These are phyloP conservation scores for Prionace glauca DNA, from an alignment of 2,797 vertebrate genomes.

Conservation along the genomic window DNA sequence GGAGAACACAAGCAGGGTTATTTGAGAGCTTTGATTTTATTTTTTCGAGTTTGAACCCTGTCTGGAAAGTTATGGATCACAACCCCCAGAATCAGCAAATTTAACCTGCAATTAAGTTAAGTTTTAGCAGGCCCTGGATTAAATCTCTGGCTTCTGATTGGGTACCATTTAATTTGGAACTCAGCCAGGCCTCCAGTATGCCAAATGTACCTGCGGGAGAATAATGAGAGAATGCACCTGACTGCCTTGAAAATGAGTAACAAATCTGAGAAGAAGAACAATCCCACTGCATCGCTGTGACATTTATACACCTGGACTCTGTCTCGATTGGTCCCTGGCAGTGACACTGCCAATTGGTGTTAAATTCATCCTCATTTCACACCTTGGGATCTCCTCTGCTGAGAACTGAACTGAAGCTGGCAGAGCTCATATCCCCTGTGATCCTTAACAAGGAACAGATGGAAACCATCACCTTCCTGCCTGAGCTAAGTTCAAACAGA, in stretches of 20 bases:
- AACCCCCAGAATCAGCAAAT: not conserved
- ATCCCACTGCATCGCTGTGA: not conserved
- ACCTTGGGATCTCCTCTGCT: constrained; percentile 6
- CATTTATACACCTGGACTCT: not conserved
- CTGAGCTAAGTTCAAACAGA: not conserved
- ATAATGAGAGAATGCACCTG: not conserved
- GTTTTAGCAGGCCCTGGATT: not conserved
- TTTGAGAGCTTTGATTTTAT: not conserved
- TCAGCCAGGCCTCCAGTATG: not conserved
- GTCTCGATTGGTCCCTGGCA: not conserved
- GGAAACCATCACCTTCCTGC: constrained; percentile 10
- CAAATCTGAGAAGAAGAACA: not conserved
- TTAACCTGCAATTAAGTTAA: not conserved
- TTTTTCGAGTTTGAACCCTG: not conserved
- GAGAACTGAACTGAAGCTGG: not conserved
- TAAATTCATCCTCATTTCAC: not conserved
- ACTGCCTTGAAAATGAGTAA: not conserved
- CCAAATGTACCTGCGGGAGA: not conserved
- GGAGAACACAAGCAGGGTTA: not conserved
- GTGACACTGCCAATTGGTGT: constrained; percentile 17
- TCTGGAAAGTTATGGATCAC: not conserved
- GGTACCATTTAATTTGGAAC: not conserved
- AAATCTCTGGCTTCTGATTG: not conserved
- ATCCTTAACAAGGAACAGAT: constrained; percentile 7
- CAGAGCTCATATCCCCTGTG: not conserved